A percentile compares a stretch with the other conserved stretches of the same genome.
These are phyloP conservation scores for Poicephalus gulielmi DNA, from an alignment of 2,113 vertebrate species.

Conservation along the genomic window DNA sequence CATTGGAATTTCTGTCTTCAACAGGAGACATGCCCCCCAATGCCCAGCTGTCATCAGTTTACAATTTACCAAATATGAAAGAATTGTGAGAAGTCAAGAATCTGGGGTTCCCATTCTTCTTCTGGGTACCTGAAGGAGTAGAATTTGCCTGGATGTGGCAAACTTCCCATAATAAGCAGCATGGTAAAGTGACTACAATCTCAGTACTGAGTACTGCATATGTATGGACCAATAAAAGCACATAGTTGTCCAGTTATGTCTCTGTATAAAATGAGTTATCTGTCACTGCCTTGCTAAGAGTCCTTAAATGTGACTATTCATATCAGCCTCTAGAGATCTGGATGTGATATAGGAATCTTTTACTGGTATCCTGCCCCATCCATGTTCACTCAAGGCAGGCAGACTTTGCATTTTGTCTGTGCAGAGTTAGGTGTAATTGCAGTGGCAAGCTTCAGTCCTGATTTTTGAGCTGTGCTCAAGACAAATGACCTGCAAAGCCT, in stretches of 20 bases:
- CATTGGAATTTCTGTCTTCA: not conserved
- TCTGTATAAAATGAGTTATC: not conserved
- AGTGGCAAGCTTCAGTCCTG: not conserved
- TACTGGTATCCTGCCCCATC: not conserved
- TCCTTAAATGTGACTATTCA: not conserved
- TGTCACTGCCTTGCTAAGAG: not conserved
- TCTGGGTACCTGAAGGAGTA: not conserved
- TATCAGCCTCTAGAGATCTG: not conserved
- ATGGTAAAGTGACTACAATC: not conserved
- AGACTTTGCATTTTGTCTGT: not conserved
- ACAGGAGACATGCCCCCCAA: not conserved
- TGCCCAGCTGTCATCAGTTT: not conserved
- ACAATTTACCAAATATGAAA: not conserved
- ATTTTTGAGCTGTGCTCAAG: not conserved
- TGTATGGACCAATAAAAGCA: not conserved
- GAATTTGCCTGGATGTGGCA: not conserved
- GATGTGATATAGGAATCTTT: not conserved
- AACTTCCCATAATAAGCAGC: not conserved
- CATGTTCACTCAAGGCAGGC: not conserved
- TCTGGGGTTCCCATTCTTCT: not conserved
- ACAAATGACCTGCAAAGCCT: not conserved
- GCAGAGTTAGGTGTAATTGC: not conserved
- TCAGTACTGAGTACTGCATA: accelerated
- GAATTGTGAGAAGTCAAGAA: not conserved
- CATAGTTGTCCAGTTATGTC: not conserved